These are phyloP conservation scores for Tipula unca DNA, from an alignment of 2,888 invertebrate genomes.

Conservation along the genomic window DNA sequence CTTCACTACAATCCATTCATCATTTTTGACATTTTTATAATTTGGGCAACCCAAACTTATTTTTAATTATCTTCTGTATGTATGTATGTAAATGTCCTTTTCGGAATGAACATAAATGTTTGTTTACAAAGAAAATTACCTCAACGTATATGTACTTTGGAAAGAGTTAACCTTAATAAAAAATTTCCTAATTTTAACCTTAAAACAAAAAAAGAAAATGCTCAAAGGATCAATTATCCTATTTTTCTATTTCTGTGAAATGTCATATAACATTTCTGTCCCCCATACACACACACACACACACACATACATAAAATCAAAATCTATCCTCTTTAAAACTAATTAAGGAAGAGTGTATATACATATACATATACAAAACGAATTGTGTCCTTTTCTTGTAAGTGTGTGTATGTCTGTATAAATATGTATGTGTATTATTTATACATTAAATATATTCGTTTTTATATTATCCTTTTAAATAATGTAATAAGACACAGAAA, in stretches of 20 bases:
- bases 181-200: not conserved
- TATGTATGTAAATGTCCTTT: conserved; percentile 14
- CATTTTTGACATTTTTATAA: not conserved
- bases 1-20: not conserved
- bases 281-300: not conserved
- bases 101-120: not conserved
- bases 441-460: not conserved
- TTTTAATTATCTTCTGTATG: not conserved
- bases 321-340: not conserved
- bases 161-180: not conserved
- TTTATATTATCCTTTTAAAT: not conserved
- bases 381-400: not conserved
- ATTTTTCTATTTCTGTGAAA: not conserved
- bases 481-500: not conserved
- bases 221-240: not conserved
- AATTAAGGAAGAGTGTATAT: not conserved
- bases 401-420: not conserved
- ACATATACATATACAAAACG: not conserved
- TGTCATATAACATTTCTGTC: not conserved
- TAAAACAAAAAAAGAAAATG: not conserved
- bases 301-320: not conserved
- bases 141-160: not conserved
- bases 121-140: not conserved
- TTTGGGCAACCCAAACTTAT: not conserved
- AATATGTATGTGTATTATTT: not conserved